Conservation (phyloP, 2,797 vertebrate genomes). For the Odontamblyopus lacepedii region DNA sequence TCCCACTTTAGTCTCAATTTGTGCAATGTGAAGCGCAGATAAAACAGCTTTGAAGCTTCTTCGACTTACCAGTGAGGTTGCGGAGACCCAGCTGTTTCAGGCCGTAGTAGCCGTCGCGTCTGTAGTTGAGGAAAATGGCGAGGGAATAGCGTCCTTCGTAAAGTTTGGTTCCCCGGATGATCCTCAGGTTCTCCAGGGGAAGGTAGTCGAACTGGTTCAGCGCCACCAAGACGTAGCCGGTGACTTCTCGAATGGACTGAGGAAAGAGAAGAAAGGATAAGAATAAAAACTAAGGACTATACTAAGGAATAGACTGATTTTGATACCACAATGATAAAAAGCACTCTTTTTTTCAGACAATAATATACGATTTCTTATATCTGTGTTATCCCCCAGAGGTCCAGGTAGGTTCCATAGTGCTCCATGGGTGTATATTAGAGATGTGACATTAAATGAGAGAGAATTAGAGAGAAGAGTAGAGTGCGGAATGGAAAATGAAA, state of each 20-base stretch:
- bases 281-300: too few species aligned
- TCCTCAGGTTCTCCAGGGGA: conserved; percentile 94
- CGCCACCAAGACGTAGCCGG: conserved; percentile 94
- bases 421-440: too few species aligned
- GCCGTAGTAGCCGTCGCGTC: conserved; percentile 90
- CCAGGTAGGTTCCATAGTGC: too few species aligned
- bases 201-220: conserved; percentile 96
- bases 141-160: conserved; percentile 92
- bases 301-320: too few species aligned
- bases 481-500: too few species aligned
- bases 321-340: too few species aligned
- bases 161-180: conserved; percentile 91
- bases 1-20: background rate
- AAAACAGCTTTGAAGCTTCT: background rate
- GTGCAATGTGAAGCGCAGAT: background rate
- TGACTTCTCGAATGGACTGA: conserved; percentile 98
- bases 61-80: conserved; percentile 87
- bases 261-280: background rate
- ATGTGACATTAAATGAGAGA: too few species aligned
- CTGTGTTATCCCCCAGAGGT: too few species aligned
- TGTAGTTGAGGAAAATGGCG: conserved; percentile 97
- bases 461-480: too few species aligned
- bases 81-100: conserved; percentile 91
- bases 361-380: too few species aligned
- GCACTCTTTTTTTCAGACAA: too few species aligned